Conservation (phyloP, 2,888 invertebrate species). For the Hirtodrosophila alboralis region DNA sequence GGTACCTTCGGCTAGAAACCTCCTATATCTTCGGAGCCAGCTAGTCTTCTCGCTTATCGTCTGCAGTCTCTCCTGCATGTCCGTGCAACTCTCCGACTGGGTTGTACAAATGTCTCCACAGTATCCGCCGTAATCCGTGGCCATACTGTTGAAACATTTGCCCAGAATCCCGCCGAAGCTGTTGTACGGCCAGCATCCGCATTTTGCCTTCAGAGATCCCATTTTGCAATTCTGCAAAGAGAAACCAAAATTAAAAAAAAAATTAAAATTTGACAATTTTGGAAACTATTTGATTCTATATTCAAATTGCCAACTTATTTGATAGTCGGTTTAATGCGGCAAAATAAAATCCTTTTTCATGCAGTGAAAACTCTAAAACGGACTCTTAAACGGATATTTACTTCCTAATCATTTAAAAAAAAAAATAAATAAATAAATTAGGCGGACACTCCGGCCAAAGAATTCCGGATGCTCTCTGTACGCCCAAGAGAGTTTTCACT, state of each 20-base stretch:
- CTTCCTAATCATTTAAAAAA: too few species aligned
- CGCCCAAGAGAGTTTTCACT: too few species aligned
- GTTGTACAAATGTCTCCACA: not conserved
- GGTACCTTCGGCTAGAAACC: not conserved
- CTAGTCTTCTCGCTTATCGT: not conserved
- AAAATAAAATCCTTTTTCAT: too few species aligned
- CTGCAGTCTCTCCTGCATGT: too few species aligned
- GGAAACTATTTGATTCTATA: not conserved
- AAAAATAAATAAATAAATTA: too few species aligned
- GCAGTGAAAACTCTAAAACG: too few species aligned
- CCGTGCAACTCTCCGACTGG: not conserved
- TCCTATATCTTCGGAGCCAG: conserved; percentile 3
- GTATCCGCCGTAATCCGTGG: not conserved
- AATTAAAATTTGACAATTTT: not conserved
- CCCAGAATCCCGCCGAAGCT: not conserved
- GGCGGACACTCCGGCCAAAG: too few species aligned
- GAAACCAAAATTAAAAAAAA: conserved; percentile 6
- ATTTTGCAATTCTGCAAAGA: conserved; percentile 16
- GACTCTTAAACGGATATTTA: too few species aligned
- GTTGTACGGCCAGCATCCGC: not conserved
- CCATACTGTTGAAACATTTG: not conserved
- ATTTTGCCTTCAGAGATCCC: not conserved
- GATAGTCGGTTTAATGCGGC: too few species aligned
- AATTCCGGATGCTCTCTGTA: too few species aligned
- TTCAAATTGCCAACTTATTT: not conserved